These are phyloP conservation scores for Pelecanus crispus DNA, from an alignment of 2,113 vertebrate genomes.

Conservation along the genomic window DNA sequence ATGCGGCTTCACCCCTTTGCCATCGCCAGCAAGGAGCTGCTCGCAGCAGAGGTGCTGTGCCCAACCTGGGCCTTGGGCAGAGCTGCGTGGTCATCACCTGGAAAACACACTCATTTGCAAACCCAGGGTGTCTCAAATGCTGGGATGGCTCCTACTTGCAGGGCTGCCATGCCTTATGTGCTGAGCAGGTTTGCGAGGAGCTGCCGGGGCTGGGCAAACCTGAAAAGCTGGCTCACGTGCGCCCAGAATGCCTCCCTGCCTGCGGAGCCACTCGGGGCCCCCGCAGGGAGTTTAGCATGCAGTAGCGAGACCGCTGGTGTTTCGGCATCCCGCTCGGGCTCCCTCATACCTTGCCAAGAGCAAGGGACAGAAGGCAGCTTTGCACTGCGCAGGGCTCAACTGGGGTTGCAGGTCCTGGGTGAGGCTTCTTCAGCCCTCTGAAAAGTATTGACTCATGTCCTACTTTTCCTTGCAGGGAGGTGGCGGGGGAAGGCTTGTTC, in stretches of 20 bases:
- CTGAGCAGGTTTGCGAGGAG: background rate
- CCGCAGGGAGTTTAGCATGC: background rate
- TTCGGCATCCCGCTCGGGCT: rapidly evolving
- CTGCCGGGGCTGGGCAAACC: background rate
- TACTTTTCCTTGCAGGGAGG: background rate
- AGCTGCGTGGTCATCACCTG: background rate
- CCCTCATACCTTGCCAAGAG: background rate
- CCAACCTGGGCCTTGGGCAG: background rate
- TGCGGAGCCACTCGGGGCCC: rapidly evolving
- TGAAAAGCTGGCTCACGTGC: background rate
- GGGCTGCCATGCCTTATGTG: background rate
- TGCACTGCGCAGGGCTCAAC: background rate
- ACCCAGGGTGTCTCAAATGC: background rate
- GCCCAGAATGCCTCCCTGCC: background rate
- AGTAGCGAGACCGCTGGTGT: rapidly evolving
- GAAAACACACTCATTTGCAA: background rate
- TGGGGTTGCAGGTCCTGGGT: background rate
- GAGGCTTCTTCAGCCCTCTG: background rate
- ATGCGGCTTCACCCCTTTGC: background rate
- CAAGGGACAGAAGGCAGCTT: background rate
- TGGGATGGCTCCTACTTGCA: background rate
- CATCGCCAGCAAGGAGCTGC: background rate
- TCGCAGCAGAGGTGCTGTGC: background rate
- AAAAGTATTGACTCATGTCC: background rate
- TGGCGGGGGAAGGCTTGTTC: background rate